Evolutionary conservation across 2,888 invertebrate species (phyloP), one percentile per base, ranked within the genome.

Genomic region (Prosapia bicincta): DNA sequence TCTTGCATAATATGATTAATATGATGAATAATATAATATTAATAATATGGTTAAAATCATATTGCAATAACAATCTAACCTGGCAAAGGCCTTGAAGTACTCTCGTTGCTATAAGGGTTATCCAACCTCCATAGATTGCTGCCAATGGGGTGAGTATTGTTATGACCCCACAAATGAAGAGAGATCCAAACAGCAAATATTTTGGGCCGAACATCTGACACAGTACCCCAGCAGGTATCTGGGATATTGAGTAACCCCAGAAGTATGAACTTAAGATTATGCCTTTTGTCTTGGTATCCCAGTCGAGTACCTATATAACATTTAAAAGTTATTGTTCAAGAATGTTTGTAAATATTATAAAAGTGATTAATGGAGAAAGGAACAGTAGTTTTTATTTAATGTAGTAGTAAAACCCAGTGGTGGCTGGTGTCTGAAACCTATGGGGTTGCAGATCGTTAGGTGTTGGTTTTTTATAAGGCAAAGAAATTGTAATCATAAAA

Each of bases 171-270:
- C 54, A n/a, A 2, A 20, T 54, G 20, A 54, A 20, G 3, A 54
- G 54, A 2, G 54, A 54, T 3, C n/a, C 54, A 20, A 86, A 85
- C 24, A 92, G 85, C 13, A 95, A 87, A 72, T 88, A 86, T 83
- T 93, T 93, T 0, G 93, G 92, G 0, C 96, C 96, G 83, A 91
- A 90, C 3, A 86, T 87, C 81, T 91, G 90, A 0, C 93, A 92
- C 70, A 96, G 83, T 79, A 91, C 88, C 0, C 93, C 93, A 0
- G 90, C 89, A 0, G 91, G 91, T n/a, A 92, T 84, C 79, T 89
- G 88, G 81, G 87, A 87, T 0, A 84, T 82, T 0, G 88, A 86
- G 78, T 89, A 89, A 0, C 89, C 90, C 87, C 88, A 89, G 81
- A 88, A 88, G 80, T 90, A 89, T 0, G 89, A 87, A 0, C 89